Evolutionary conservation across 2,113 vertebrate genomes (phyloP), one percentile per base, ranked within the genome.

Genomic region (Vidua chalybeata): DNA sequence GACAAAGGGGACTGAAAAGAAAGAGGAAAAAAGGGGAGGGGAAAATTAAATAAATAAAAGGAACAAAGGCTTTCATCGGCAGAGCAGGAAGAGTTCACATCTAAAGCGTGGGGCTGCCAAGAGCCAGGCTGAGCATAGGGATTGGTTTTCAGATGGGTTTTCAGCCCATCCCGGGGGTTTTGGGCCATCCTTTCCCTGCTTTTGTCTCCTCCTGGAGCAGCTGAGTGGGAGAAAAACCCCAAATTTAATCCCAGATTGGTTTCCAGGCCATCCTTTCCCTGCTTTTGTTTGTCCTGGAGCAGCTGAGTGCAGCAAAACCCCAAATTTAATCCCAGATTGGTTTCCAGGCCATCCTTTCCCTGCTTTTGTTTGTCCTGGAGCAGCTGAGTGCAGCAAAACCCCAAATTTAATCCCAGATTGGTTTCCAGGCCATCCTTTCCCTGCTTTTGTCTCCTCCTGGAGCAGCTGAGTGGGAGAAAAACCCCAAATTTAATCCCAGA

Each of bases 261-360:
- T 69, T 51, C 41, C 41, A 43, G 11, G 37, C 37, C 17, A 13
- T 13, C 7, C 19, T 28, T 62, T 39, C 26, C 59, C 59, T 30
- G 35, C 26, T 13, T 66, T 64, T 62, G 18, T 62, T 2, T 28
- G 17, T 62, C 37, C 59, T 39, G 26, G 59, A 27, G 59, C 59
- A 61, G 10, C 6, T 59, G n/a, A 15, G n/a, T 41, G 4, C n/a
- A n/a, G n/a, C n/a, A 43, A 63, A 64, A 21, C 8, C 2, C 9
- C 61, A 10, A 7, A 41, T 63, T 41, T 63, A 31, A 31, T 43
- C 39, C 33, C 24, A 28, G 24, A 8, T 91, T 93, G n/a, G 85
- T 67, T 97, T 94, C 58, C 92, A 90, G 10, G 74, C 90, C 91
- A n/a, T 51, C 43, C 87, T 3, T 89, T 73, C 49, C 92, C 79